Evolutionary conservation across 1,140 invertebrate species (phyloP), one percentile per base, ranked within the genome.

Genomic region (Radopholus similis): DNA sequence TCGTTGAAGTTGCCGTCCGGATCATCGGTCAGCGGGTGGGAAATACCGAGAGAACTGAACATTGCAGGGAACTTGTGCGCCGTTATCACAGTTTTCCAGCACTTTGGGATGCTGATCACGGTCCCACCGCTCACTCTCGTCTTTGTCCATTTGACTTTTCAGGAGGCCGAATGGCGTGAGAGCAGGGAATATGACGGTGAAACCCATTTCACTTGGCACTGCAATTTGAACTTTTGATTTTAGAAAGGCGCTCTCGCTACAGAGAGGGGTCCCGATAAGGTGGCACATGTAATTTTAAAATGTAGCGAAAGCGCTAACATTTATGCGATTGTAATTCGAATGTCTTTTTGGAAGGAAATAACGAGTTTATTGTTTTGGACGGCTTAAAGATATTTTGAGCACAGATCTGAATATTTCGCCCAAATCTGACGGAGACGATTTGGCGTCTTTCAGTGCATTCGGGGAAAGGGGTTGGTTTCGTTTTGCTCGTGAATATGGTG

Each of bases 21-120:
- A 44, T 69, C 40, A 30, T 49, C 18, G 67, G 67, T 13, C n/a
- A n/a, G n/a, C n/a, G n/a, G n/a, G n/a, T n/a, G n/a, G n/a, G n/a
- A n/a, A n/a, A n/a, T n/a, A n/a, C n/a, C n/a, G n/a, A n/a, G n/a
- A n/a, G n/a, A n/a, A n/a, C n/a, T n/a, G n/a, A n/a, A n/a, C n/a
- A n/a, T n/a, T n/a, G n/a, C n/a, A n/a, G n/a, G n/a, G n/a, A 70
- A 21, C 40, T 70, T 28, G 13, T 70, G 44, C 49, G 47, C 68
- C 11, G 30, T 72, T 18, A 66, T 70, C 32, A 49, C 64, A 18
- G 68, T 70, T 64, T 66, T 70, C 37, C 28, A 42, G 4, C 68
- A 56, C 38, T 72, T 70, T 54, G 40, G 66, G 30, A n/a, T 30
- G 18, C 49, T 70, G n/a, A 70, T 70, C 51, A 18, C 34, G 15